Conservation (phyloP, 2,113 vertebrate genomes). For the Cavia aperea region DNA sequence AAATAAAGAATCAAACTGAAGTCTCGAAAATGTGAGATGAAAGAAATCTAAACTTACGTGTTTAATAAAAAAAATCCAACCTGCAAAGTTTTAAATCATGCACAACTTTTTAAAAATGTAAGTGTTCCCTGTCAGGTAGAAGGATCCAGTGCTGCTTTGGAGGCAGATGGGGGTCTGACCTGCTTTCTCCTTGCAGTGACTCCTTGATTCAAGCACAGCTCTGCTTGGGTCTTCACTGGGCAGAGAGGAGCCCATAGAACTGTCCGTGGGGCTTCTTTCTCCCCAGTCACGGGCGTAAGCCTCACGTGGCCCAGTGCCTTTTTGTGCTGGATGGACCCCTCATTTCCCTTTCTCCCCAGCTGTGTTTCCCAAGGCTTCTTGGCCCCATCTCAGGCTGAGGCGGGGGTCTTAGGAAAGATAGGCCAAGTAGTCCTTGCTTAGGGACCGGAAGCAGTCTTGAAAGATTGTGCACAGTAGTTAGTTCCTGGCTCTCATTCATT, state of each 20-base stretch:
- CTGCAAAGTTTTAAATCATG: background rate
- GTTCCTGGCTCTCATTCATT: background rate
- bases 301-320: background rate
- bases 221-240: background rate
- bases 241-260: background rate
- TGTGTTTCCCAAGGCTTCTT: background rate
- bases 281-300: background rate
- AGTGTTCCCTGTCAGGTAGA: accelerated
- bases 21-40: background rate
- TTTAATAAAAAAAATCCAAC: background rate
- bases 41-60: background rate
- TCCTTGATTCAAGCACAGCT: background rate
- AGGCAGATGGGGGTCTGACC: background rate
- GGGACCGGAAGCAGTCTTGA: background rate
- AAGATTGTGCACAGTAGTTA: background rate
- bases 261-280: background rate
- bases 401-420: background rate
- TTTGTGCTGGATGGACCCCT: background rate
- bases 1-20: background rate
- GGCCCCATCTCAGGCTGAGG: background rate
- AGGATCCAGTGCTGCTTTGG: accelerated
- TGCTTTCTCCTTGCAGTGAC: background rate
- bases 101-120: background rate
- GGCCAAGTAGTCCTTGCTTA: background rate
- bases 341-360: background rate